Evolutionary conservation across 2,888 invertebrate genomes (phyloP).

Genomic region (Laothoe populi): DNA sequence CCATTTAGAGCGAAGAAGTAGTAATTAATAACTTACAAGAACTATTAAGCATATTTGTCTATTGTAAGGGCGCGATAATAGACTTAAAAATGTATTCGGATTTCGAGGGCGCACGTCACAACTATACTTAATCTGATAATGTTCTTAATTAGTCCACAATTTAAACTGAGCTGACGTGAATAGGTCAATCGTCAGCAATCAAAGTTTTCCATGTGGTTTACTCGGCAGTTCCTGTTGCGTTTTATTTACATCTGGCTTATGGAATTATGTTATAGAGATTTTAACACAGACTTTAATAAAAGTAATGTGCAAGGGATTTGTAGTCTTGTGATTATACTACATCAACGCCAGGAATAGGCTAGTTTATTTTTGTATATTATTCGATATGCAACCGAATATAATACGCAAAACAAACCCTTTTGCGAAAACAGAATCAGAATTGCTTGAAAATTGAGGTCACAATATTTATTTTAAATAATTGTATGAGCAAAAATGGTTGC

Average conservation of each 20-base stretch:
- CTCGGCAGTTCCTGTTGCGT: constrained; percentile 55
- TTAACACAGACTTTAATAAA: constrained; percentile 11
- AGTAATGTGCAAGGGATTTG: neutral
- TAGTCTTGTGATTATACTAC: neutral
- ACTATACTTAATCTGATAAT: constrained; percentile 34
- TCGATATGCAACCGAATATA: no score
- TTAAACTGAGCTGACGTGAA: constrained; percentile 66
- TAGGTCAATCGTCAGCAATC: constrained; percentile 69
- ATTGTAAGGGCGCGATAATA: neutral
- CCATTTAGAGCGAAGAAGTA: neutral
- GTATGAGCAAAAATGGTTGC: no score
- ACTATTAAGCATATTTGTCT: neutral
- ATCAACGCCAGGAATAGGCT: neutral
- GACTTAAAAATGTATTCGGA: constrained; percentile 20
- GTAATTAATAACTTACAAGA: no score
- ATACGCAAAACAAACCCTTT: no score
- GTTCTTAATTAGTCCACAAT: constrained; percentile 63
- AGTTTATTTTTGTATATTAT: no score
- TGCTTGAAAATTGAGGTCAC: no score
- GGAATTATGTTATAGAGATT: constrained; percentile 30
- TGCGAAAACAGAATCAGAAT: no score
- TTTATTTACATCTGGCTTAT: constrained; percentile 41
- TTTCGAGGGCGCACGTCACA: constrained; percentile 5
- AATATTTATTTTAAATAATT: no score
- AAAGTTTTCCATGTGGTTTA: constrained; percentile 66